Conservation (phyloP, 2,888 invertebrate genomes). For the Dolomedes plantarius region DNA sequence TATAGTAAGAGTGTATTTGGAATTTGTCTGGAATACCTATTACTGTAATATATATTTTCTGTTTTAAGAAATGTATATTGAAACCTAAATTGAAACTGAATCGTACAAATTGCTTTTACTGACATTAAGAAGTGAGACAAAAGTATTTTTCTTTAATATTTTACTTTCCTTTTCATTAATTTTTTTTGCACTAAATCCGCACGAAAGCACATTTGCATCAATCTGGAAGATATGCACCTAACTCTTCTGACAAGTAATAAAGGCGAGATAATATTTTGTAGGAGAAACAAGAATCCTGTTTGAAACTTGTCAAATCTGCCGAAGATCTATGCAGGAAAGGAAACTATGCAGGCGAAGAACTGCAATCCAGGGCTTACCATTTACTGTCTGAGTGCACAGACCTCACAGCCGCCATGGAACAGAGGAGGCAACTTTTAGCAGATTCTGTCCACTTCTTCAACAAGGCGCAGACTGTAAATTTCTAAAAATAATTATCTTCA, state of each 20-base stretch:
- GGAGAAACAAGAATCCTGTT: conserved; percentile 84
- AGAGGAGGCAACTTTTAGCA: conserved; percentile 82
- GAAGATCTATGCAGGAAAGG: conserved; percentile 85
- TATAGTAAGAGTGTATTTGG: too few species aligned
- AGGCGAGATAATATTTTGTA: conserved; percentile 74
- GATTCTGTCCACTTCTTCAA: conserved; percentile 85
- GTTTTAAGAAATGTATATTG: too few species aligned
- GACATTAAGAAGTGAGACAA: too few species aligned
- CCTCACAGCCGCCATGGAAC: conserved; percentile 84
- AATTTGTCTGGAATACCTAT: too few species aligned
- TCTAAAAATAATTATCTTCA: neutral
- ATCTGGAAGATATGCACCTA: too few species aligned
- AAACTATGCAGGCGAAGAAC: conserved; percentile 83
- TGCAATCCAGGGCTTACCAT: conserved; percentile 81
- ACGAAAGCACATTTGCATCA: too few species aligned
- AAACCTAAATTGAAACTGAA: too few species aligned
- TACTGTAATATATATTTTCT: too few species aligned
- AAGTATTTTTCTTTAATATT: too few species aligned
- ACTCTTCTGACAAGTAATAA: conserved; percentile 7
- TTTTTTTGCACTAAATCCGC: too few species aligned
- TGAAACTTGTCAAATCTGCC: conserved; percentile 86
- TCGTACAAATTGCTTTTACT: too few species aligned
- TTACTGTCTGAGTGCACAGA: conserved; percentile 83
- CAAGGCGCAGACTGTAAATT: conserved; percentile 82
- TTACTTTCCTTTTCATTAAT: too few species aligned